Evolutionary conservation across 2,888 invertebrate species (phyloP).

Genomic region (Drosophila cracens): DNA sequence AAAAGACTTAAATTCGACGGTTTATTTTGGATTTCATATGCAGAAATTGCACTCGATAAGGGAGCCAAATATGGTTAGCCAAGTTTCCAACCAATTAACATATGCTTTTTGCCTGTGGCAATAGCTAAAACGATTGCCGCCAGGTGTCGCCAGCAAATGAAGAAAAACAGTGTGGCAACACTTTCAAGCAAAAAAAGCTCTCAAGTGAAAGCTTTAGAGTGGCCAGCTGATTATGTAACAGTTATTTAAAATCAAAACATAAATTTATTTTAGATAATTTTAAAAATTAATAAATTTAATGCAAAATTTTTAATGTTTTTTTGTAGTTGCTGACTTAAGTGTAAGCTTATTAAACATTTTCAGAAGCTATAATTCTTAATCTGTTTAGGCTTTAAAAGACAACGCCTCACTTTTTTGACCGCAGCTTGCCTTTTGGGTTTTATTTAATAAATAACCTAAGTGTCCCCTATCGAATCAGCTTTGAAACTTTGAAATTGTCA

Average conservation of each 20-base stretch:
- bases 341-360: background rate
- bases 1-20: background rate
- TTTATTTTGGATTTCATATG: background rate
- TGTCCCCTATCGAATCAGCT: background rate
- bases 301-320: background rate
- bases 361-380: background rate
- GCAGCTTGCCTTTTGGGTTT: background rate
- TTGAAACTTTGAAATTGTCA: background rate
- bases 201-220: slow-evolving; percentile 7
- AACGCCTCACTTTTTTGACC: no score
- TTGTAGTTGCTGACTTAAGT: background rate
- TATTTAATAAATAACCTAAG: background rate
- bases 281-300: accelerated
- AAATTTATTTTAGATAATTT: background rate
- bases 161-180: background rate
- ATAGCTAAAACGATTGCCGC: background rate
- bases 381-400: background rate
- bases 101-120: accelerated
- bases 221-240: slow-evolving; percentile 12
- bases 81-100: slow-evolving; percentile 2
- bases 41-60: background rate
- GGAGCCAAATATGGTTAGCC: background rate
- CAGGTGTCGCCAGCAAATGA: slow-evolving; percentile 18
- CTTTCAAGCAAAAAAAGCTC: background rate
- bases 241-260: background rate